Evolutionary conservation across 2,797 vertebrate genomes (phyloP).

Genomic region (Remorina albescens): DNA sequence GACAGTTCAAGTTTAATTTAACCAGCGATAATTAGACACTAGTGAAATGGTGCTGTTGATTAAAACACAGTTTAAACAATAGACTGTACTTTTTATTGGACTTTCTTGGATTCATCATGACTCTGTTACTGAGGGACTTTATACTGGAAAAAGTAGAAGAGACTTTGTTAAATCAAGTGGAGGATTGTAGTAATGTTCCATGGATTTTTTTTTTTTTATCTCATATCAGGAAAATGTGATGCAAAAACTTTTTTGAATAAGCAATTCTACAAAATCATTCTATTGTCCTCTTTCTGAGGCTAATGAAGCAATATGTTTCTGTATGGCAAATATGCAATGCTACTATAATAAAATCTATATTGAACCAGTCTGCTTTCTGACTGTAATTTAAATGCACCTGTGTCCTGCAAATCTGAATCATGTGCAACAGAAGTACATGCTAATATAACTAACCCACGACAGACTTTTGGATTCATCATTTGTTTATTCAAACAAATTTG

Average conservation of each 20-base stretch:
- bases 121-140: background rate
- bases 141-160: background rate
- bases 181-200: conserved; percentile 5
- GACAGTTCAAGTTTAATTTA: background rate
- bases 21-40: background rate
- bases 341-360: conserved; percentile 68
- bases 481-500: conserved; percentile 76
- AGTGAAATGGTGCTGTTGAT: background rate
- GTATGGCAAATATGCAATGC: conserved; percentile 77
- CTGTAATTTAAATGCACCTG: background rate
- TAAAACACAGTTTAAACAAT: conserved; percentile 3
- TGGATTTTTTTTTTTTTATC: conserved; percentile 30
- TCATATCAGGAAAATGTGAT: conserved; percentile 73
- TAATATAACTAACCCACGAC: background rate
- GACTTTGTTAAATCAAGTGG: background rate
- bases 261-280: conserved; percentile 32
- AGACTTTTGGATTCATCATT: conserved; percentile 36
- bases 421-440: background rate
- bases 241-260: conserved; percentile 67
- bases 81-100: conserved; percentile 5
- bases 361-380: conserved; percentile 8
- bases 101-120: too few relatives aligned
- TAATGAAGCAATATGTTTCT: conserved; percentile 76
- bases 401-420: background rate
- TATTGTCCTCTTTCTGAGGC: conserved; percentile 61